Percentiles rank a stretch among this genome's conserved stretches.
phyloP scores from a whole-genome alignment of 2,797 vertebrate genomes.

The Siniperca obscura region DNA sequence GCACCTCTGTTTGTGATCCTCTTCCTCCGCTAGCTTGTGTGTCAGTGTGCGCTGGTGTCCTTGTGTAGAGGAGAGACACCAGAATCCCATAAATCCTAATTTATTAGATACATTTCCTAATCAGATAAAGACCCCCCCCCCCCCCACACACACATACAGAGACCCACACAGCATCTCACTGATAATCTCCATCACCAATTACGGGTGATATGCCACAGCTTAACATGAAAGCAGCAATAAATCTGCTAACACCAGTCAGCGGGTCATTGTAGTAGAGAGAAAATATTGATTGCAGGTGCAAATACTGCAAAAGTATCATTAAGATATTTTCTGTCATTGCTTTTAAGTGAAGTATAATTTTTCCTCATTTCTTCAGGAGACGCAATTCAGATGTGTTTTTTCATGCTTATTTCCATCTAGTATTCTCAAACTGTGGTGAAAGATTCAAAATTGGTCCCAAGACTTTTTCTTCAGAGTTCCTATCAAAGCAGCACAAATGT shows the following conservation, averaged over 20 bases:
- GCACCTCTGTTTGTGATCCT: conserved; percentile 16
- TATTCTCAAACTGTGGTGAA: background rate
- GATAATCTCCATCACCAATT: conserved; percentile 83
- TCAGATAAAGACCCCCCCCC: conserved; percentile 67
- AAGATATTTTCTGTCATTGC: conserved; percentile 17
- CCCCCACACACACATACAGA: conserved; percentile 28
- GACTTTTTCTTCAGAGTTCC: background rate
- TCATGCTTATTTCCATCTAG: background rate
- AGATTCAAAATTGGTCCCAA: conserved; percentile 1
- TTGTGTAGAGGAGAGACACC: conserved; percentile 21
- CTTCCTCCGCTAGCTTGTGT: background rate
- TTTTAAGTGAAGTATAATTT: conserved; percentile 1
- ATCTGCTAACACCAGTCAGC: conserved; percentile 76
- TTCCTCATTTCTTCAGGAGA: conserved; percentile 13
- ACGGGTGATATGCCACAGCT: conserved; percentile 72
- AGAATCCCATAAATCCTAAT: conserved; percentile 68
- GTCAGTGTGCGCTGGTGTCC: conserved; percentile 7
- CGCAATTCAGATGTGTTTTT: background rate
- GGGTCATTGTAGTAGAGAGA: conserved; percentile 49
- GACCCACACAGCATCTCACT: conserved; percentile 57
- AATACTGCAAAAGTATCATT: background rate
- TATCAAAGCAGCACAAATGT: conserved; percentile 11
- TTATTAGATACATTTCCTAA: conserved; percentile 79
- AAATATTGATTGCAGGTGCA: conserved; percentile 39
- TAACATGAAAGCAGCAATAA: conserved; percentile 80